Percentiles rank a stretch among this genome's conserved stretches.
phyloP scores from a whole-genome alignment of 2,797 vertebrate genomes.

The Gymnocypris eckloni region DNA sequence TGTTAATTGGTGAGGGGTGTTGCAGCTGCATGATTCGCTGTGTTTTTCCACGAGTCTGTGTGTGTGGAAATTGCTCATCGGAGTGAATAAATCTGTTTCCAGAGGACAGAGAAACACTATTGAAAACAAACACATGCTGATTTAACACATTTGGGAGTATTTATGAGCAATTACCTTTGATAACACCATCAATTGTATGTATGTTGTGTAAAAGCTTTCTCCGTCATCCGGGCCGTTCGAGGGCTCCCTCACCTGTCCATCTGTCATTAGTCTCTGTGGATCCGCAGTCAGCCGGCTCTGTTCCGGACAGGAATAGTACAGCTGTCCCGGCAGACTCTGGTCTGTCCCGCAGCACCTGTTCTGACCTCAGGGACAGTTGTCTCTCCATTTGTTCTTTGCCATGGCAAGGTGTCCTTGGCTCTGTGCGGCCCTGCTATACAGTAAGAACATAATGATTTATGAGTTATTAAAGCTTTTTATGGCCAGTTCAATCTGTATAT shows the following conservation, averaged over 20 bases:
- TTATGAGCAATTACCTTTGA: slow-evolving; percentile 3
- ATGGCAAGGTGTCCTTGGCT: slow-evolving; percentile 44
- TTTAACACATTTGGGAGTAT: not conserved
- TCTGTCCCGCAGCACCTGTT: slow-evolving; percentile 67
- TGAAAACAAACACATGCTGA: slow-evolving; percentile 19
- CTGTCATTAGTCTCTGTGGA: slow-evolving; percentile 41
- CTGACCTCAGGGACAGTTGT: slow-evolving; percentile 64
- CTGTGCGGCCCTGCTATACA: slow-evolving; percentile 30
- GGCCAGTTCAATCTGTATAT: not conserved
- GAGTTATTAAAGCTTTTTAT: slow-evolving; percentile 9
- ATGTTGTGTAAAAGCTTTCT: not conserved
- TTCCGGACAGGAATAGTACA: slow-evolving; percentile 46
- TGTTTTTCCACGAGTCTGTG: slow-evolving; percentile 45
- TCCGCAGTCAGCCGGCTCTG: slow-evolving; percentile 40
- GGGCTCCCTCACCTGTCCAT: slow-evolving; percentile 67
- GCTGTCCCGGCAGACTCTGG: slow-evolving; percentile 23
- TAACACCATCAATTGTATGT: not conserved
- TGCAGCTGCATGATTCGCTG: slow-evolving; percentile 70
- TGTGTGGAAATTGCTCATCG: slow-evolving; percentile 27
- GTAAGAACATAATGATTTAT: slow-evolving; percentile 58
- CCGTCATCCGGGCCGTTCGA: not conserved
- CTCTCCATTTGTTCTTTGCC: slow-evolving; percentile 42
- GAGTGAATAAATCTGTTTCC: slow-evolving; percentile 41
- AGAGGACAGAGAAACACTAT: slow-evolving; percentile 22
- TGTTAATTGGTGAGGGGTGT: slow-evolving; percentile 71